Evolutionary conservation across 2,113 vertebrate species (phyloP).

Genomic region (Apodemus speciosus): DNA sequence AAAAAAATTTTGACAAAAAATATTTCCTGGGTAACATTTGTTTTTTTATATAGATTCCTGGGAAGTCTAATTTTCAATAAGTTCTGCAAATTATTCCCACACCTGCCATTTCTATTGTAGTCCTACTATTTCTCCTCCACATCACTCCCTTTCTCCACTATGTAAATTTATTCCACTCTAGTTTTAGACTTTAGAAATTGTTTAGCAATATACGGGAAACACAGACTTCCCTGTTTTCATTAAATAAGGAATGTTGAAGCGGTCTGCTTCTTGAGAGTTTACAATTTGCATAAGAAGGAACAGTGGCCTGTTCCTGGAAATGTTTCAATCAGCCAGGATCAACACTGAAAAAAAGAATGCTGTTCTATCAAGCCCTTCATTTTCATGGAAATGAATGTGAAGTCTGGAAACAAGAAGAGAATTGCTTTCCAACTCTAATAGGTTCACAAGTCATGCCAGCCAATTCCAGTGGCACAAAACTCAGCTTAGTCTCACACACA

Average conservation of each 20-base stretch:
- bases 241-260: neutral
- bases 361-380: conserved; percentile 40
- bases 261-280: neutral
- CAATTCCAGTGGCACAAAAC: conserved; percentile 6
- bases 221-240: conserved; percentile 48
- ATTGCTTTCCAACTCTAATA: conserved; percentile 6
- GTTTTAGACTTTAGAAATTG: neutral
- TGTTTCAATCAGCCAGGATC: conserved; percentile 62
- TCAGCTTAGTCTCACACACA: neutral
- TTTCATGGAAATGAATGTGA: conserved; percentile 57
- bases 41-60: neutral
- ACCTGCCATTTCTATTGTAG: conserved; percentile 2
- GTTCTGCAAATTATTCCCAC: conserved; percentile 12
- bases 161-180: conserved; percentile 21
- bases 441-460: conserved; percentile 2
- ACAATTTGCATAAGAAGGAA: conserved; percentile 60
- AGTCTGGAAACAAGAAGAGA: conserved; percentile 20
- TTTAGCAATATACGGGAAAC: neutral
- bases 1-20: conserved; percentile 7
- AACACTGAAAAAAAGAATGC: conserved; percentile 10
- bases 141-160: neutral
- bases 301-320: conserved; percentile 58
- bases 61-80: conserved; percentile 37
- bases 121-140: conserved; percentile 55
- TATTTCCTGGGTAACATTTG: neutral